These are phyloP conservation scores for Agrotis clavis DNA, from an alignment of 2,888 invertebrate genomes.

Conservation along the genomic window DNA sequence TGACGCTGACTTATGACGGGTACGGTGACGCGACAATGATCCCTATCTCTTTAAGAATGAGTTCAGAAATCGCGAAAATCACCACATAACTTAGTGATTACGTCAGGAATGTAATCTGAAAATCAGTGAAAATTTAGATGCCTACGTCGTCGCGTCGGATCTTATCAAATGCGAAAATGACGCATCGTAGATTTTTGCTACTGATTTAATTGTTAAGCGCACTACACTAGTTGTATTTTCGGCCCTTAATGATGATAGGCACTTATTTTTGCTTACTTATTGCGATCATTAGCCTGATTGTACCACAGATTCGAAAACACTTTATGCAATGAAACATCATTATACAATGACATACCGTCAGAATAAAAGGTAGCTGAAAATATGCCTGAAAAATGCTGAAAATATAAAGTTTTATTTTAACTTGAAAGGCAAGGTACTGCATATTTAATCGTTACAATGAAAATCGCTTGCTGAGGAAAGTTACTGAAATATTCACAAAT, in stretches of 20 bases:
- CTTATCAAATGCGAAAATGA: conserved; percentile 34
- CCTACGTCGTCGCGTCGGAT: background rate
- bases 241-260: background rate
- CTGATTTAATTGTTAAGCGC: conserved; percentile 21
- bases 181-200: conserved; percentile 2
- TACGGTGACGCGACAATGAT: conserved; percentile 43
- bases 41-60: conserved; percentile 33
- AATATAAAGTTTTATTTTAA: background rate
- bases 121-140: conserved; percentile 34
- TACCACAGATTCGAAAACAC: background rate
- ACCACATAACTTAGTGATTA: conserved; percentile 20
- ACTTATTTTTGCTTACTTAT: background rate
- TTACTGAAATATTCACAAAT: conserved; percentile 31
- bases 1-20: conserved; percentile 35
- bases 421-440: background rate
- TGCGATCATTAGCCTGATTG: no score
- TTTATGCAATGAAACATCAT: no score
- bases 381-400: background rate
- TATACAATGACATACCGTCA: no score
- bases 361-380: background rate
- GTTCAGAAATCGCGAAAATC: conserved; percentile 22
- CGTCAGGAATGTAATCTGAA: conserved; percentile 37
- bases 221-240: background rate
- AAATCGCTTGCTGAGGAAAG: conserved; percentile 30
- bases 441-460: conserved; percentile 37